phyloP scores from a whole-genome alignment of 2,797 vertebrate species.

The Syncerus caffer region DNA sequence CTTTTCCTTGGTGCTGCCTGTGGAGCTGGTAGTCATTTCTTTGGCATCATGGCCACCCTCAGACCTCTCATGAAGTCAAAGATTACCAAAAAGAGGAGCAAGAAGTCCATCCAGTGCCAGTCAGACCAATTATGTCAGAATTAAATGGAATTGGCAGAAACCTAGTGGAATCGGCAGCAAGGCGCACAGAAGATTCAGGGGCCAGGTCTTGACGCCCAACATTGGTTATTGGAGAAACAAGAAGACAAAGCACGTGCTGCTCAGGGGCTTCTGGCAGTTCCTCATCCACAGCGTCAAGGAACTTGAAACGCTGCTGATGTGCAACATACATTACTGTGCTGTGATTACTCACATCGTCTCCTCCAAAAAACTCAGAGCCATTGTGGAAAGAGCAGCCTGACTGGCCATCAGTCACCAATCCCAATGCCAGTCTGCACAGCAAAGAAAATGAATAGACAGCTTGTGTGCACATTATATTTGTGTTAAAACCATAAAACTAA shows the following conservation, averaged over 20 bases:
- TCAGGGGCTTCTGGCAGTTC: background rate
- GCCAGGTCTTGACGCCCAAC: background rate
- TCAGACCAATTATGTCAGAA: background rate
- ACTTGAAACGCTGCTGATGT: background rate
- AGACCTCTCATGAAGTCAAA: background rate
- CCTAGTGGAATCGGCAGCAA: accelerated
- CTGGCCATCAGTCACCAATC: background rate
- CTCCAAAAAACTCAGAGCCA: background rate
- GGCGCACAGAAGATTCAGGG: background rate
- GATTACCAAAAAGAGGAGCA: background rate
- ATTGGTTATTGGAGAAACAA: background rate
- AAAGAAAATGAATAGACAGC: background rate
- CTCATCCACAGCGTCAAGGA: background rate
- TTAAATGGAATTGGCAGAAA: background rate
- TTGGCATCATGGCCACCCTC: background rate
- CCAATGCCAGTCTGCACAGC: background rate
- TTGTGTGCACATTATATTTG: background rate
- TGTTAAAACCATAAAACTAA: background rate
- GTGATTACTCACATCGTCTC: background rate
- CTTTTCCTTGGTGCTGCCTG: background rate
- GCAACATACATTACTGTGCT: background rate
- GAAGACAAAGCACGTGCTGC: background rate
- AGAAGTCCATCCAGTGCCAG: background rate
- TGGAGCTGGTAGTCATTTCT: background rate
- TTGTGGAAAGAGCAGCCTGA: background rate